Evolutionary conservation across 2,797 vertebrate genomes (phyloP).

Genomic region (Cetoscarus ocellatus): DNA sequence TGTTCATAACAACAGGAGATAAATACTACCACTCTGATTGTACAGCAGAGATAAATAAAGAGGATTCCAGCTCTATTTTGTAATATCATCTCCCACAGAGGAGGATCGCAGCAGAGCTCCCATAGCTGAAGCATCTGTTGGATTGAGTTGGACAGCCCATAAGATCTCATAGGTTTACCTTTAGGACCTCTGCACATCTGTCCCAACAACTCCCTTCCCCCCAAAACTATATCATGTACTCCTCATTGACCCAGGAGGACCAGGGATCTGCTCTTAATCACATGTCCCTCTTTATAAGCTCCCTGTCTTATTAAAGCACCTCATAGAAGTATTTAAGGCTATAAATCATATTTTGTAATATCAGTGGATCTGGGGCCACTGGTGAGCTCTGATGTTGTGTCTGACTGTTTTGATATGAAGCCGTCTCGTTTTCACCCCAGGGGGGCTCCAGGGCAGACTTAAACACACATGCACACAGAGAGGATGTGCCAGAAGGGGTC

Average conservation of each 20-base stretch:
- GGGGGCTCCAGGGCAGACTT: constrained; percentile 56
- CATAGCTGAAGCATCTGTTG: constrained; percentile 30
- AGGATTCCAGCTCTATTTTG: constrained; percentile 65
- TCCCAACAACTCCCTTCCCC: constrained; percentile 21
- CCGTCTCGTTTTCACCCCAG: constrained; percentile 73
- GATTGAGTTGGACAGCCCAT: constrained; percentile 50
- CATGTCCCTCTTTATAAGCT: constrained; percentile 78
- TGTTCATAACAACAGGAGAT: constrained; percentile 65
- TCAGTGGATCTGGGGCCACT: constrained; percentile 52
- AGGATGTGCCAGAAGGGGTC: constrained; percentile 56
- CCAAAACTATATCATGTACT: constrained; percentile 38
- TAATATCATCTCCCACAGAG: constrained; percentile 65
- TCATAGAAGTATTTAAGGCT: constrained; percentile 72
- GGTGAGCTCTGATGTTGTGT: constrained; percentile 21
- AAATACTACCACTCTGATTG: constrained; percentile 63
- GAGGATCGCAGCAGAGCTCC: constrained; percentile 30
- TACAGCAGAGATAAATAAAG: constrained; percentile 51
- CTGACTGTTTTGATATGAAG: constrained; percentile 67
- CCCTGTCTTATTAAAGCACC: constrained; percentile 79
- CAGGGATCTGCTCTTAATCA: constrained; percentile 83
- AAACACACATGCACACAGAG: constrained; percentile 12
- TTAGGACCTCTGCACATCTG: constrained; percentile 59
- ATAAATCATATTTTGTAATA: constrained; percentile 84
- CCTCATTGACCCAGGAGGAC: constrained; percentile 62
- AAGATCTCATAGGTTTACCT: constrained; percentile 47